phyloP scores from a whole-genome alignment of 1,140 invertebrate genomes.

The Drosophila repleta region DNA sequence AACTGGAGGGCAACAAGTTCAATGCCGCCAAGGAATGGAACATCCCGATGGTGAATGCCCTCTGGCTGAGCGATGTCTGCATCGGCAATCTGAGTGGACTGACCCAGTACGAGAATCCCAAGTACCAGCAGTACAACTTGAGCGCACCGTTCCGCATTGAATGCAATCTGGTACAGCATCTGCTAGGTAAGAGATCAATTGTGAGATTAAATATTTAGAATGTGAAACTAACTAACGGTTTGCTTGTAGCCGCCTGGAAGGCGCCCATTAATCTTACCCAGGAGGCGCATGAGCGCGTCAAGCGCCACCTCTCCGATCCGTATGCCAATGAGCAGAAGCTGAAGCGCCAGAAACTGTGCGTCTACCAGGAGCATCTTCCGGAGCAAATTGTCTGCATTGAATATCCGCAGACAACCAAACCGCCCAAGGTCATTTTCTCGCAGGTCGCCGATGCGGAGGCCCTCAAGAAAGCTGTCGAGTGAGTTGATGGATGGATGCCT shows the following conservation, averaged over 20 bases:
- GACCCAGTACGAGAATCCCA: constrained; percentile 91
- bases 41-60: constrained; percentile 93
- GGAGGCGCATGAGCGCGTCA: constrained; percentile 92
- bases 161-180: constrained; percentile 92
- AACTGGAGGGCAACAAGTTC: constrained; percentile 94
- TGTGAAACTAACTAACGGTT: not conserved
- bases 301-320: constrained; percentile 86
- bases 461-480: constrained; percentile 79
- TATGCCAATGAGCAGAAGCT: constrained; percentile 84
- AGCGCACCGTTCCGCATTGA: constrained; percentile 94
- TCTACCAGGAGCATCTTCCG: constrained; percentile 73
- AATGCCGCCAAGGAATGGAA: constrained; percentile 95
- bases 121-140: constrained; percentile 94
- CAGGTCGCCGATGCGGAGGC: constrained; percentile 80
- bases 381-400: constrained; percentile 76
- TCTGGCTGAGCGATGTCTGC: constrained; percentile 97
- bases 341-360: constrained; percentile 85
- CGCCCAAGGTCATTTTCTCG: constrained; percentile 86
- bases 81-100: constrained; percentile 94
- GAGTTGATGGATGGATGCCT: constrained; percentile 27
- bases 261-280: constrained; percentile 94
- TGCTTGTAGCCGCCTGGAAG: constrained; percentile 92
- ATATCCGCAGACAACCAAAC: constrained; percentile 84
- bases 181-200: constrained; percentile 90
- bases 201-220: not conserved